Base-by-base conservation (phyloP, 2,888 invertebrate genomes). In the Embidobia sp. region DNA sequence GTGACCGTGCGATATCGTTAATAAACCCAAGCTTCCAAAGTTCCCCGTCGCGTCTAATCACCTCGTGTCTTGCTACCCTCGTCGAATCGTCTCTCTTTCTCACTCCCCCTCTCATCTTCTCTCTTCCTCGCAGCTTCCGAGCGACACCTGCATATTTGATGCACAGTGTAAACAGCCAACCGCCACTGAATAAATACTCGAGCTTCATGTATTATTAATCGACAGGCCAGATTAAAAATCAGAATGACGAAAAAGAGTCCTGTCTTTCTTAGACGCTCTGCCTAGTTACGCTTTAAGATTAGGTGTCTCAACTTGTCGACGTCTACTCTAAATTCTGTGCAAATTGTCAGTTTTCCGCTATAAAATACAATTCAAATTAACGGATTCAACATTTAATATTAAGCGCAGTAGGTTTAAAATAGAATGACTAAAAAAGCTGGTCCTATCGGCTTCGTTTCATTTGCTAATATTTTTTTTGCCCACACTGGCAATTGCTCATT, bases 61-160 rank as follows among this genome's bases (percentile, higher is more conserved):
- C 84, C 80, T 80, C 81, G 82, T 82, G 79, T 83, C 79, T 79
- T 81, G 80, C 79, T 79, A 70, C 79, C 79, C 78, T 74, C 73
- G 59, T 67, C 77, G 80, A 61, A 37, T 79, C 66, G 42, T 63
- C 16, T 72, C 63, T 70, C 77, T 55, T 67, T 70, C 75, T 67
- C 42, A 26, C 51, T 48, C 59, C 55, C 57, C 31, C 40, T 46
- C 16, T 1, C 26, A 1, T 2, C 55, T 37, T 37, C 1, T 15
- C 10, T 11, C 59, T 35, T 8, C 74, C 42, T 42, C 57, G 70
- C 78, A 78, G 79, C 81, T 78, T 78, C 75, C 80, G 48, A 76
- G 85, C 84, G 85, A 86, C 85, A 86, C 86, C 85, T 88, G 86
- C 88, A 88, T 88, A 87, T 88, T 89, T 89, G 82, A 88, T 88